Conservation (phyloP, 2,113 vertebrate species). For the Oceanites oceanicus region DNA sequence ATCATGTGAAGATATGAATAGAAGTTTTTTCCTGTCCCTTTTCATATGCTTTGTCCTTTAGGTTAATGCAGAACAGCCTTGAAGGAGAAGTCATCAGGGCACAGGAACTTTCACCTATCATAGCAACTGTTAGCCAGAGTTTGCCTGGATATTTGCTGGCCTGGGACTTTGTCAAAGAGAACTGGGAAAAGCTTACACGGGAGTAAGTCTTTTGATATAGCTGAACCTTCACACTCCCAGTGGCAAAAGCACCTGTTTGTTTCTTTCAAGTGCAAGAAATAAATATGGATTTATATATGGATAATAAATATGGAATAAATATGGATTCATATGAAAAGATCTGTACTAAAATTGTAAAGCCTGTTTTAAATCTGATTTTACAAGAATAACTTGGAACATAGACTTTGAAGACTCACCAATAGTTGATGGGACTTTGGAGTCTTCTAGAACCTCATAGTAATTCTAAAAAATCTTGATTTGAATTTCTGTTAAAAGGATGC, state of each 20-base stretch:
- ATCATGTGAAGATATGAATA: background rate
- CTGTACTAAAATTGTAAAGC: background rate
- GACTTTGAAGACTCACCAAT: background rate
- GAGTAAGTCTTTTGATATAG: constrained; percentile 77
- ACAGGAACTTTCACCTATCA: constrained; percentile 84
- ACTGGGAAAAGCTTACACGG: constrained; percentile 86
- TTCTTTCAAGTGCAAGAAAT: background rate
- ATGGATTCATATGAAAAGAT: background rate
- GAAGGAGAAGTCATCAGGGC: constrained; percentile 78
- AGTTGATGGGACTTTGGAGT: background rate
- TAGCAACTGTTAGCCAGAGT: constrained; percentile 74
- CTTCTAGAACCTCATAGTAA: background rate
- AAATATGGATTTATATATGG: too few relatives aligned
- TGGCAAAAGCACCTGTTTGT: background rate
- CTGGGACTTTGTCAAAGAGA: constrained; percentile 95
- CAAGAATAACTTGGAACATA: background rate
- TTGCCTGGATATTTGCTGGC: constrained; percentile 85
- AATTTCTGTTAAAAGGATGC: background rate
- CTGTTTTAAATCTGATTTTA: background rate
- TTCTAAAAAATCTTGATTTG: background rate
- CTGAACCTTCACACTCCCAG: background rate
- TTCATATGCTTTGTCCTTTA: constrained; percentile 54
- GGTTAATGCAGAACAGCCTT: constrained; percentile 84
- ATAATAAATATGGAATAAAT: too few relatives aligned
- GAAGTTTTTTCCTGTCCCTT: background rate